Evolutionary conservation across 2,113 vertebrate species (phyloP), one percentile per base, ranked within the genome.

Genomic region (Pituophis catenifer): DNA sequence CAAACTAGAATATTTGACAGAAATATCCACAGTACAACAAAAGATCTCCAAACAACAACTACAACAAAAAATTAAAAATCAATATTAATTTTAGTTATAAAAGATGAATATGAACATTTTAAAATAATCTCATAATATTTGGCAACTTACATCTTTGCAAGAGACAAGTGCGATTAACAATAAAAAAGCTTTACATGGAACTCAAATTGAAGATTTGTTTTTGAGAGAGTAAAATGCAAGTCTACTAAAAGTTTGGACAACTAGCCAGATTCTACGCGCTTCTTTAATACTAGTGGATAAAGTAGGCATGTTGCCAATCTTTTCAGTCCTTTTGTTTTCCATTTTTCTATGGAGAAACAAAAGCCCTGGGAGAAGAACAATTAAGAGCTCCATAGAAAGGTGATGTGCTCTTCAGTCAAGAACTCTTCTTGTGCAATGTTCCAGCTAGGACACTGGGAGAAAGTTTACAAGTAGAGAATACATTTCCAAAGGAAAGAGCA

Each of bases 81-180:
- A 97, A 96, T 96, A 65, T 93, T 96, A 93, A 95, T 96, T 97
- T 97, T 97, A 97, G 98, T 98, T 98, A 98, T 96, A 98, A 98
- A 98, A 96, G 95, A 96, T 96, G 97, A 98, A 97, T 96, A 98
- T 90, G 96, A 98, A 97, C 97, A 96, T 95, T 95, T 97, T 95
- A 97, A 98, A 98, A 98, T 97, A 97, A 98, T 97, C 96, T 97
- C 97, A 97, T 97, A 96, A 97, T 97, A 97, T 98, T 98, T 98
- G 98, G 98, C 98, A 98, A 98, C 97, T 97, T 93, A 97, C 96
- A 97, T 97, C 97, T 97, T 95, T 97, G 96, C 97, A 97, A 96
- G 96, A 98, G 96, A 97, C 97, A 97, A 95, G 97, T 97, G 59
- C 94, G 96, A 97, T 98, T 96, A 96, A 96, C 57, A 96, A 98